These are phyloP conservation scores for Acleris laterana DNA, from an alignment of 2,888 invertebrate genomes.

Conservation along the genomic window DNA sequence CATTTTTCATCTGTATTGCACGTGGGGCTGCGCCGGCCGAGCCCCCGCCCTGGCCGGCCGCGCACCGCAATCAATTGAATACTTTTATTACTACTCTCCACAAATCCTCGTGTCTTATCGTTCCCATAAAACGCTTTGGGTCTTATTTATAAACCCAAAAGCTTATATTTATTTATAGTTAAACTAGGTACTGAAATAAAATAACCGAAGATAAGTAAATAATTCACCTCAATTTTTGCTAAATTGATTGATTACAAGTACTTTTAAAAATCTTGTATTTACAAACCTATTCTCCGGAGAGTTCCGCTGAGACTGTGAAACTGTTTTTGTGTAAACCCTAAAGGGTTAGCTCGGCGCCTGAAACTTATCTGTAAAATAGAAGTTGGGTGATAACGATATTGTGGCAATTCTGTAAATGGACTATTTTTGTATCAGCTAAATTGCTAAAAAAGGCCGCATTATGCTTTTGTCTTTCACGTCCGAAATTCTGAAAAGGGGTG, in stretches of 20 bases:
- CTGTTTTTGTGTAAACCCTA: constrained; percentile 14
- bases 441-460: constrained; percentile 34
- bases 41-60: constrained; percentile 44
- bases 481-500: constrained; percentile 65
- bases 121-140: constrained; percentile 9
- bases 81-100: constrained; percentile 59
- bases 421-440: constrained; percentile 18
- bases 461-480: constrained; percentile 54
- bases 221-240: too few species aligned
- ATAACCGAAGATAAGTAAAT: too few species aligned
- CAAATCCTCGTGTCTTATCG: constrained; percentile 47
- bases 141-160: not conserved
- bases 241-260: too few species aligned
- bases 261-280: not conserved
- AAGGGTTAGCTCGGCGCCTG: constrained; percentile 6
- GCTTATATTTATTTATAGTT: too few species aligned
- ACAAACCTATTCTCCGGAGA: constrained; percentile 4
- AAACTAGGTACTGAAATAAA: too few species aligned
- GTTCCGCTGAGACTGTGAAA: constrained; percentile 5
- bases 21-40: constrained; percentile 50
- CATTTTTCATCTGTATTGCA: constrained; percentile 68
- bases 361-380: constrained; percentile 15
- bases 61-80: constrained; percentile 65
- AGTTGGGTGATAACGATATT: constrained; percentile 11
- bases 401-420: constrained; percentile 3